Percentiles rank a stretch among this genome's conserved stretches.
Evolutionary conservation across 2,888 invertebrate genomes (phyloP).

Genomic region (Lepetodrilus schrolli): DNA sequence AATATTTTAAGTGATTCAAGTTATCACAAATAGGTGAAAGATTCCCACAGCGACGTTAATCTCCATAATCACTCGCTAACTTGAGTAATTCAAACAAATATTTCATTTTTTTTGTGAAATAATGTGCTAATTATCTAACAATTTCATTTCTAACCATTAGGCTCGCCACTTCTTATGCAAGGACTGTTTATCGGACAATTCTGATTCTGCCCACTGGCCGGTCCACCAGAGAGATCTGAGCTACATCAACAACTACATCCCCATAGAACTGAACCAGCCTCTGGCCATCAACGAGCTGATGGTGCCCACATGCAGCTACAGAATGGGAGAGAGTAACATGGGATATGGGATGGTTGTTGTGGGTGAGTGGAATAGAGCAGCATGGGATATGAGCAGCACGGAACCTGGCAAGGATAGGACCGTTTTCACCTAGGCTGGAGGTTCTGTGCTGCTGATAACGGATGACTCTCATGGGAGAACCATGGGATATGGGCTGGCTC

Average conservation of each 20-base stretch:
- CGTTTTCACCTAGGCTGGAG: neutral
- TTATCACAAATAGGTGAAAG: too few relatives aligned
- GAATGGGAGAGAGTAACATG: conserved; percentile 92
- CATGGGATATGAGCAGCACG: neutral
- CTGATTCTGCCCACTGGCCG: conserved; percentile 54
- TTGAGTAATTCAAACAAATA: too few relatives aligned
- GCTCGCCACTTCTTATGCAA: conserved; percentile 57
- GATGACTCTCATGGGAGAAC: neutral
- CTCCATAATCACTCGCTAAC: too few relatives aligned
- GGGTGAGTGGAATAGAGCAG: conserved; percentile 76
- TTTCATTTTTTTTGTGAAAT: too few relatives aligned
- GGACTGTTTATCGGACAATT: conserved; percentile 62
- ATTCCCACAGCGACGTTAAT: too few relatives aligned
- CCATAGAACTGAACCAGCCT: conserved; percentile 51
- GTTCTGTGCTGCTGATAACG: neutral
- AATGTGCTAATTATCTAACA: too few relatives aligned
- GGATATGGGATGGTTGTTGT: conserved; percentile 90
- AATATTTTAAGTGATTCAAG: too few relatives aligned
- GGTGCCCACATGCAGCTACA: conserved; percentile 95
- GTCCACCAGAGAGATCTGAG: conserved; percentile 49
- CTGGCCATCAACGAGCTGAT: conserved; percentile 83
- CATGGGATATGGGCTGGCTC: neutral
- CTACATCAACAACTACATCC: conserved; percentile 46
- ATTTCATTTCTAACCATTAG: too few relatives aligned
- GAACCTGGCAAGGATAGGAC: too few relatives aligned